Evolutionary conservation across 2,113 vertebrate species (phyloP), one percentile per base, ranked within the genome.

Genomic region (Tichodroma muraria): DNA sequence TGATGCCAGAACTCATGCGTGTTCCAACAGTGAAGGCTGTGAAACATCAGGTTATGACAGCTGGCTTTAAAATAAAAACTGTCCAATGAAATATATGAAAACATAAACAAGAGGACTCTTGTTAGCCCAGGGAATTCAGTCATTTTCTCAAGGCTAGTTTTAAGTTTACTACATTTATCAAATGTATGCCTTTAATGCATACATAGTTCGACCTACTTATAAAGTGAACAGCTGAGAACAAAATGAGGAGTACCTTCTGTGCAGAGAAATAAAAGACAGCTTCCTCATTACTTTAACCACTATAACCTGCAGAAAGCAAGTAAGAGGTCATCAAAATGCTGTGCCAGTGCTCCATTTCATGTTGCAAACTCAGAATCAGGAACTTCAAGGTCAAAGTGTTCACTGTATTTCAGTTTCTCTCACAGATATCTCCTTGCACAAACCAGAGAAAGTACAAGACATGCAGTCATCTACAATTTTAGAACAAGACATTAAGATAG

Each of bases 11-110:
- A 93, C 88, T 93, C 82, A 90, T 2, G 25, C 64, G 14, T 24
- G 64, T 88, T 95, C 93, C 96, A 91, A n/a, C 94, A 94, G 96
- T 6, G 90, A 91, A 89, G 88, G 88, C 91, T 96, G 93, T 73
- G 94, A 95, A 96, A 95, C 93, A 96, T 95, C 96, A 94, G 94
- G 93, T 68, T 94, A 89, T 88, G 95, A 95, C 94, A 95, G 95
- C 95, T 96, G 93, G 93, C 68, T 95, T 90, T 90, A 91, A 83
- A 94, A 93, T 88, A 91, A 97, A 96, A 95, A 80, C 88, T 91
- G 94, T 95, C 94, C 94, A 91, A 85, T 95, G 88, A 93, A 93
- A 94, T 94, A 85, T 89, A 95, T 14, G 69, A 91, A 96, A 94
- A 96, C 85, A 96, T 95, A 97, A 95, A 96, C 93, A 97, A 95